Evolutionary conservation across 2,888 invertebrate genomes (phyloP), one percentile per base, ranked within the genome.

Genomic region (Cyaniris semiargus): DNA sequence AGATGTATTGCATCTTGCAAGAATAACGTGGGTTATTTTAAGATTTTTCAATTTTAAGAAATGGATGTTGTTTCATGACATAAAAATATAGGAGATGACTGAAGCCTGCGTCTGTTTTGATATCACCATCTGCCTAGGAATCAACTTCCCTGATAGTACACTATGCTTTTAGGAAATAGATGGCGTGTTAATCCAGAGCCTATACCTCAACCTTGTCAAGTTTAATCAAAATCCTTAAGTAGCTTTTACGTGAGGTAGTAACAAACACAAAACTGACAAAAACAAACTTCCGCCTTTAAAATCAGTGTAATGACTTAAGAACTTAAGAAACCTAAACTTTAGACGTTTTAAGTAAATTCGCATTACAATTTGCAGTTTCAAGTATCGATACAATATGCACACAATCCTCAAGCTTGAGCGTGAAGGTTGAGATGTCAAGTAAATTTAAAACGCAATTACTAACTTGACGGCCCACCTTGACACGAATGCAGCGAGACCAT

Each of bases 371-470:
- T 21, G 21, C 21, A 21, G n/a, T 21, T 58, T 21, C 58, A 8
- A 23, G 21, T 6, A 66, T 15, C 66, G 15, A 66, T 66, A 66
- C 23, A 21, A 60, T 27, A 66, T 27, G 66, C 66, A 66, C 15
- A 60, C 60, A 60, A 60, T 60, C 21, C 38, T 34, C n/a, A 72
- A 23, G 7, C 53, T 27, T 48, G 27, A 74, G 80, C 81, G 83
- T 83, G 89, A 91, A 92, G 92, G 92, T 89, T 90, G 86, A 86
- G 89, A 88, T 88, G 92, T 92, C 92, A 90, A 90, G 91, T 91
- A 89, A 92, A 89, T 92, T 92, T 91, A 91, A 90, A 92, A 92
- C 91, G 92, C 91, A 92, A 93, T 93, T 92, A 90, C 89, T 88
- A 89, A 87, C 85, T 86, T 86, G 86, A 79, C 85, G 86, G 88